Evolutionary conservation across 2,888 invertebrate species (phyloP), one percentile per base, ranked within the genome.

Genomic region (Drosophila aldrichi): DNA sequence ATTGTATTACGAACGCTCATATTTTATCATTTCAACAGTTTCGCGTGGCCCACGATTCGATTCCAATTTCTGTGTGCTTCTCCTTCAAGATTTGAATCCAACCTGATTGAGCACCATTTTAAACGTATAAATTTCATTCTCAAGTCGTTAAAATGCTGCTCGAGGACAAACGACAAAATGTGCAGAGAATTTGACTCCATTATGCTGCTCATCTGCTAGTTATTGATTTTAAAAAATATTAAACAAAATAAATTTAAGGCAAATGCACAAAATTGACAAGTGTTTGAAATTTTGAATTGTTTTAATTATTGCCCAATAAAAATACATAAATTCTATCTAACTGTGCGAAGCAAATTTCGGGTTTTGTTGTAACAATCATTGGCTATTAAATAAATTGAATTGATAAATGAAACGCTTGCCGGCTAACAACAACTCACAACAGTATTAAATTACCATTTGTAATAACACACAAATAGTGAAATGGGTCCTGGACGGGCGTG

Each of bases 401-500:
- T 25, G 46, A 25, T 16, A 25, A 16, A 4, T 16, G 1, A 10
- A 18, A 8, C 10, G 18, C 10, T 48, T 29, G 29, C 29, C 51
- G 61, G 29, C 52, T 54, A 54, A 58, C 67, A 69, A 59, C 36
- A 51, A 69, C 48, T 43, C 48, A 80, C 91, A 92, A 92, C 89
- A 82, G 83, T 92, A 92, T 91, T 82, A 79, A 90, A 89, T 91
- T 91, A 90, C 91, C 91, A 91, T 91, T 92, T 70, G 54, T 57
- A 67, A 76, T 56, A 61, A 51, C 55, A 57, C 49, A 61, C 49
- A 61, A 56, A 62, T 29, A 6, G 29, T 38, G 38, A 29, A 14
- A 38, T 8, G 7, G 22, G 22, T 4, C 16, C 51, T n/a, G 25
- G n/a, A 36, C 7, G 25, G 43, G n/a, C 25, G 25, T 6, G 25